Evolutionary conservation across 2,888 invertebrate species (phyloP).

Genomic region (Barypeithes pellucidus): DNA sequence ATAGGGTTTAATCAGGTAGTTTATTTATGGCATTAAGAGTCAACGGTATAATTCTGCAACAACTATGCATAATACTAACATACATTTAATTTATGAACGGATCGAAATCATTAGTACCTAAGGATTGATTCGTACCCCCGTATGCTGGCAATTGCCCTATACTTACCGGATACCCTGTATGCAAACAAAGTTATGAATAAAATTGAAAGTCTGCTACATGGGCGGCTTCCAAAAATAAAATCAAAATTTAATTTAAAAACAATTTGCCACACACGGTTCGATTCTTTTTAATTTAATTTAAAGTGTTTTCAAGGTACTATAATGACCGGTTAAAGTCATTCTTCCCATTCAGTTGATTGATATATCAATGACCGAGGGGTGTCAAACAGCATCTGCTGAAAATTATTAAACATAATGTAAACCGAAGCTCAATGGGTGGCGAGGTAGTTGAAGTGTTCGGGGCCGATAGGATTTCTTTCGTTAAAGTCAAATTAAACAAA

Average conservation of each 20-base stretch:
- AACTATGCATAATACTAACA: too few species aligned
- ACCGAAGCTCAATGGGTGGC: slow-evolving; percentile 54
- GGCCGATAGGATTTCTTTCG: too few species aligned
- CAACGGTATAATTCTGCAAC: too few species aligned
- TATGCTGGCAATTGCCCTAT: too few species aligned
- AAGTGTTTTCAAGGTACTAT: slow-evolving; percentile 21
- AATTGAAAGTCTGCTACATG: background rate
- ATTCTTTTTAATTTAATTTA: slow-evolving; percentile 27
- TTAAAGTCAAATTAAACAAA: too few species aligned
- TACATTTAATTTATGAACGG: too few species aligned
- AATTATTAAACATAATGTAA: slow-evolving; percentile 56
- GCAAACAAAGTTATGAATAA: too few species aligned
- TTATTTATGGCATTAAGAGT: too few species aligned
- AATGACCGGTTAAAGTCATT: slow-evolving; percentile 41
- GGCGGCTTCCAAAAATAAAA: background rate
- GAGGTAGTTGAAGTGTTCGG: slow-evolving; percentile 36
- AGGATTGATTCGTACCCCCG: too few species aligned
- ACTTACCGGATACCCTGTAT: too few species aligned
- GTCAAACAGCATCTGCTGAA: slow-evolving; percentile 54
- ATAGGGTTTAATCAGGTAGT: too few species aligned
- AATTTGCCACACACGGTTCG: slow-evolving; percentile 20
- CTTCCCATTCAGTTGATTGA: slow-evolving; percentile 55
- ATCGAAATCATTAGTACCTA: too few species aligned
- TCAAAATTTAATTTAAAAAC: slow-evolving; percentile 18
- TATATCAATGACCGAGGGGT: slow-evolving; percentile 59